phyloP scores from a whole-genome alignment of 2,888 invertebrate genomes.

The Phyllotreta striolata region DNA sequence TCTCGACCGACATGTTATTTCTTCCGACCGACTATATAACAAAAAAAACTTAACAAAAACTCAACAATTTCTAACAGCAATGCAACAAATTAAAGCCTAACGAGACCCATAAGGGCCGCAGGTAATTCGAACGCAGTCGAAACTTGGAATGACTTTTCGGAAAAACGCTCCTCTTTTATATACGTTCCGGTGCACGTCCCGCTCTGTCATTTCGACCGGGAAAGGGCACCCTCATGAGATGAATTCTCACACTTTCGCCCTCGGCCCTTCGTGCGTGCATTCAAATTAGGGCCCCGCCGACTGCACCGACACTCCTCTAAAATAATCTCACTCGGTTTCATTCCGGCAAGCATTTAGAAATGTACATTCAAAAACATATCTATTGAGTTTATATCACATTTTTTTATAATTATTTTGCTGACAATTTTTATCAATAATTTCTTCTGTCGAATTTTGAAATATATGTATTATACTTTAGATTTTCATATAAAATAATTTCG shows the following conservation, averaged over 20 bases:
- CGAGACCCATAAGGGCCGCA: constrained; percentile 14
- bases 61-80: constrained; percentile 32
- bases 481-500: too few species aligned
- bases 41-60: constrained; percentile 39
- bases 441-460: too few species aligned
- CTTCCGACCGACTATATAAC: constrained; percentile 12
- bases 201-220: constrained; percentile 14
- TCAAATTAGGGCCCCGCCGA: too few species aligned
- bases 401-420: too few species aligned
- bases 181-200: constrained; percentile 8
- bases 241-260: constrained; percentile 25
- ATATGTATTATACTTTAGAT: too few species aligned
- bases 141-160: constrained; percentile 23
- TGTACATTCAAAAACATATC: too few species aligned
- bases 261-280: constrained; percentile 4
- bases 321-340: too few species aligned
- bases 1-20: constrained; percentile 13
- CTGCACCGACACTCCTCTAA: too few species aligned
- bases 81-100: constrained; percentile 33
- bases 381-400: too few species aligned
- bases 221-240: constrained; percentile 26
- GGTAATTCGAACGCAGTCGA: constrained; percentile 10
- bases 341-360: too few species aligned
- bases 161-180: constrained; percentile 21
- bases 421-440: too few species aligned